Conservation (phyloP, 2,113 vertebrate genomes). For the Toxotes jaculatrix region DNA sequence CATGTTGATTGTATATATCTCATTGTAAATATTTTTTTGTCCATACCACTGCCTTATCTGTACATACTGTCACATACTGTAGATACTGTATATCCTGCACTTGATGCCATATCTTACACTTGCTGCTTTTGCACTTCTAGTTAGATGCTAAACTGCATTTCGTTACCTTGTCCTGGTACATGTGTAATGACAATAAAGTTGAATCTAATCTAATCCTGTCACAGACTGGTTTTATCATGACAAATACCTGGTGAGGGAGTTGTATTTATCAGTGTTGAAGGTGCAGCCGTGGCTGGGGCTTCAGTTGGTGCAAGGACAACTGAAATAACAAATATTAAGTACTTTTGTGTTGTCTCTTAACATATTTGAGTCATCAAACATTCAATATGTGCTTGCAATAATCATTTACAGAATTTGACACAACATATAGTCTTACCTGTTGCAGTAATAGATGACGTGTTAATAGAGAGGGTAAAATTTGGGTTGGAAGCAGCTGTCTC, state of each 20-base stretch:
- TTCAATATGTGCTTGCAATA: neutral
- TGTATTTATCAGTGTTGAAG: constrained; percentile 9
- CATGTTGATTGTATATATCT: too few relatives aligned
- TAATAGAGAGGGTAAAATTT: constrained; percentile 18
- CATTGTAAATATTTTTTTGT: too few relatives aligned
- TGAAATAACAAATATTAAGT: neutral
- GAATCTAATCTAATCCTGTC: neutral
- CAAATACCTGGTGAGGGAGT: neutral
- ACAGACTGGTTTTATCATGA: neutral
- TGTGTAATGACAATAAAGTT: neutral
- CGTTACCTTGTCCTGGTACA: neutral
- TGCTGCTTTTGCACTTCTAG: too few relatives aligned
- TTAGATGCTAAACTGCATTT: neutral
- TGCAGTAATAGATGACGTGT: constrained; percentile 21
- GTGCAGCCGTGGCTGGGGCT: neutral
- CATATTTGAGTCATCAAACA: neutral
- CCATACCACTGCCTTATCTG: too few relatives aligned
- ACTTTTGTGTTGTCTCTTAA: neutral
- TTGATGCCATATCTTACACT: too few relatives aligned
- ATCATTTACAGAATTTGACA: neutral
- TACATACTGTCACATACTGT: too few relatives aligned
- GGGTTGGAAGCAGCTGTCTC: neutral
- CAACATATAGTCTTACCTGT: neutral
- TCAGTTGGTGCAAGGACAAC: neutral
- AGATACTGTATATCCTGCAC: too few relatives aligned